Evolutionary conservation across 2,113 vertebrate species (phyloP).

Genomic region (Oncorhynchus nerka): DNA sequence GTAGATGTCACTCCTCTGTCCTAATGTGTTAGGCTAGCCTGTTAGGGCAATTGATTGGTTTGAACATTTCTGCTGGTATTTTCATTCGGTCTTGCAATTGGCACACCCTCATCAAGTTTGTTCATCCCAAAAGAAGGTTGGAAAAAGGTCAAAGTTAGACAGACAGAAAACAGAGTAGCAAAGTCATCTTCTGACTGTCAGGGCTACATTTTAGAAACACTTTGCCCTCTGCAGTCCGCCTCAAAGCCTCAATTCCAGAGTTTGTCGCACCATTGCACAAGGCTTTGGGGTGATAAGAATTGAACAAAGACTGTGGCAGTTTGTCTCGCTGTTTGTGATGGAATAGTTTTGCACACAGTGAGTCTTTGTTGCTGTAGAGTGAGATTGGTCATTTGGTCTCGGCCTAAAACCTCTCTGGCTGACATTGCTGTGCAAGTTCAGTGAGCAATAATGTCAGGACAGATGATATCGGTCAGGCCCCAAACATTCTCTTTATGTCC

Average conservation of each 20-base stretch:
- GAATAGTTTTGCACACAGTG: neutral
- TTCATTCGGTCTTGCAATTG: neutral
- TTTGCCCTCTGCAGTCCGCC: neutral
- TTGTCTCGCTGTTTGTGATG: neutral
- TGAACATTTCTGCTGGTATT: neutral
- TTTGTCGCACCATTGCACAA: neutral
- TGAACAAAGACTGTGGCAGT: neutral
- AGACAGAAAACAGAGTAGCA: neutral
- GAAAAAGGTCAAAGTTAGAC: neutral
- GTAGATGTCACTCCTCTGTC: neutral
- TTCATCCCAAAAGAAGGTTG: neutral
- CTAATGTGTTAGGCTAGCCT: neutral
- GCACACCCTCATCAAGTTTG: neutral
- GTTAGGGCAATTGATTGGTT: neutral
- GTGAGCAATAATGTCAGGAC: slow-evolving; percentile 9
- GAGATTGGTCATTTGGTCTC: no score
- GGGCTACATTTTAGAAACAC: neutral
- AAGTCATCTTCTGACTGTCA: neutral
- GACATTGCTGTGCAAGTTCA: slow-evolving; percentile 4
- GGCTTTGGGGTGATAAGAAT: neutral
- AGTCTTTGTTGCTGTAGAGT: neutral
- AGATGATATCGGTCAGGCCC: neutral
- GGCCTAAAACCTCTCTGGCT: no score
- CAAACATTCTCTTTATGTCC: slow-evolving; percentile 12
- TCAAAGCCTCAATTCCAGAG: no score